phyloP scores from a whole-genome alignment of 2,113 vertebrate genomes.

The Bos javanicus region DNA sequence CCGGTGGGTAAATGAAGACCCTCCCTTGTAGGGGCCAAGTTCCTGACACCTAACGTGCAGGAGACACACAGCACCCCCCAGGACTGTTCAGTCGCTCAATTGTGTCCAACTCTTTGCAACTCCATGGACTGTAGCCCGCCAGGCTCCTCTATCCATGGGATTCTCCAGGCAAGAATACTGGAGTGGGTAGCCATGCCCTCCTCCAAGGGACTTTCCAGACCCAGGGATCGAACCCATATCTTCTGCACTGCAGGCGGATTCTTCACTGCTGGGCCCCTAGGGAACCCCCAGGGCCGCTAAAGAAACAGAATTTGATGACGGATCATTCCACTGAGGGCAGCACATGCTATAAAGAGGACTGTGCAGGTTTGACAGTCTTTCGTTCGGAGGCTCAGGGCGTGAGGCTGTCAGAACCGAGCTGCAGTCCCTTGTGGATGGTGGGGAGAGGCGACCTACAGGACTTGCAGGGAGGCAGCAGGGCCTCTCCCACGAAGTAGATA shows the following conservation, averaged over 20 bases:
- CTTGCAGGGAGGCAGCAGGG: background rate
- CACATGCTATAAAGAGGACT: background rate
- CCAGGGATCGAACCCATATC: background rate
- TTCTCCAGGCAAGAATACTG: background rate
- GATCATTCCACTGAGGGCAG: background rate
- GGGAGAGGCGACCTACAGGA: background rate
- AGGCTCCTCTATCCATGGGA: background rate
- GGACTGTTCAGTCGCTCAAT: background rate
- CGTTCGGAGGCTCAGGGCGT: rapidly evolving
- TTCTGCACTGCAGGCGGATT: background rate
- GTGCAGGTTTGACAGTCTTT: background rate
- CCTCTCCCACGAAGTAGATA: background rate
- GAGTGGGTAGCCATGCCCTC: background rate
- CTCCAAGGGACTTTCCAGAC: background rate
- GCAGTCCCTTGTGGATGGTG: background rate
- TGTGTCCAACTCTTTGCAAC: background rate
- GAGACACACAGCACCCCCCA: background rate
- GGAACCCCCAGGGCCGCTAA: background rate
- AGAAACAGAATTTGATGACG: conserved; percentile 59
- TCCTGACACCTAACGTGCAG: background rate
- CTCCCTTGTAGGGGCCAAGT: background rate
- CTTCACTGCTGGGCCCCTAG: background rate
- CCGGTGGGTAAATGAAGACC: rapidly evolving
- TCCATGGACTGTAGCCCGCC: background rate
- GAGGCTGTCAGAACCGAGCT: background rate